A percentile compares a stretch with the other conserved stretches of the same genome.
Evolutionary conservation across 1,140 invertebrate species (phyloP).

Genomic region (Drosophila aff.): DNA sequence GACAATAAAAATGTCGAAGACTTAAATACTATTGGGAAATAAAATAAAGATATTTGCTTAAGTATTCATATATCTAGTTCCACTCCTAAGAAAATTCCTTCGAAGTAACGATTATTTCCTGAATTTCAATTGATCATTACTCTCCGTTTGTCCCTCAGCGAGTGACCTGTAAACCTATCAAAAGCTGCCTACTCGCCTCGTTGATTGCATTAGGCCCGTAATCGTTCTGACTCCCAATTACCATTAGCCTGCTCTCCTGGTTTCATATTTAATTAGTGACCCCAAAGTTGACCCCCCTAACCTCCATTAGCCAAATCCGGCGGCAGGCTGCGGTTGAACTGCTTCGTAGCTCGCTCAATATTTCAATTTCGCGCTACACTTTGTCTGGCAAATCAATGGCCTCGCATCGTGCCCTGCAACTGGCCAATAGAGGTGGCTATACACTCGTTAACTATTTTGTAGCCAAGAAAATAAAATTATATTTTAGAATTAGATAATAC

Average conservation of each 20-base stretch:
- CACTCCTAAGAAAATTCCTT: accelerated
- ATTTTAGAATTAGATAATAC: background rate
- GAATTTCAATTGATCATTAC: background rate
- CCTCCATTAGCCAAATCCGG: slow-evolving; percentile 40
- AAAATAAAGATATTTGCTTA: background rate
- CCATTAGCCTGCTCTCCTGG: slow-evolving; percentile 33
- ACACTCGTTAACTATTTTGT: background rate
- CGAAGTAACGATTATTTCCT: background rate
- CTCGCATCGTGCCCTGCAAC: slow-evolving; percentile 30
- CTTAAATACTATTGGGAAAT: background rate
- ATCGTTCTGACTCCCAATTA: slow-evolving; percentile 13
- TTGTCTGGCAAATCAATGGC: slow-evolving; percentile 68
- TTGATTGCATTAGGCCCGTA: slow-evolving; percentile 28
- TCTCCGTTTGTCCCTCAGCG: background rate
- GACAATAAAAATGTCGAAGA: background rate
- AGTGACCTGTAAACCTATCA: background rate
- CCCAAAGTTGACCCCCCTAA: slow-evolving; percentile 20
- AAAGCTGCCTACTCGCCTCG: slow-evolving; percentile 3
- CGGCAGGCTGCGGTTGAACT: slow-evolving; percentile 49
- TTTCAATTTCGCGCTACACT: slow-evolving; percentile 75
- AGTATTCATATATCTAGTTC: accelerated
- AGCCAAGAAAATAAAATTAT: background rate
- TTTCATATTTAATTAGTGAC: slow-evolving; percentile 60
- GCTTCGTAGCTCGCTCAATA: slow-evolving; percentile 69
- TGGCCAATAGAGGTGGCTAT: slow-evolving; percentile 14